Base-by-base conservation (phyloP, 2,888 invertebrate species). In the Nomada ruficornis region DNA sequence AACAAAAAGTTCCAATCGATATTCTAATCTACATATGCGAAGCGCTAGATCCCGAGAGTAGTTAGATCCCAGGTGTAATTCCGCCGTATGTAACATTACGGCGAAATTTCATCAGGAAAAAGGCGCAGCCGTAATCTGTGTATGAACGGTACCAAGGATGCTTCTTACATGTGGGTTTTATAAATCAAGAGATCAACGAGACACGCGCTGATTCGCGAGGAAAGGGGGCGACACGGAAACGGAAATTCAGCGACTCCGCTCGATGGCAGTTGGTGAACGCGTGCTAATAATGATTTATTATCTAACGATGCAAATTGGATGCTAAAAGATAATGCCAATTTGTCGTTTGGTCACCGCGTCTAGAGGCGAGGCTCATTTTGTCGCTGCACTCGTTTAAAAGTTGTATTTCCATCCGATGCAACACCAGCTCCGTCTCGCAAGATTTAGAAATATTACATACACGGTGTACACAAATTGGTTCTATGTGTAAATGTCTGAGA, bases 31-130 rank as follows among this genome's bases (percentile, higher is more conserved):
- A 7, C 36, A 36, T 36, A 29, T 26, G 55, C 29, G 65, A 73
- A 2, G 47, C 47, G 0, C 47, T 47, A 11, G 47, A 47, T 47
- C 11, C 13, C 3, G 1, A 47, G 15, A 11, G 11, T 47, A 13
- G 15, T 47, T 11, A 20, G 23, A 20, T 57, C 26, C 9, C n/a
- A 2, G 23, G 2, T 1, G 15, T 15, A 47, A 70, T 50, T 50
- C 0, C 50, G 15, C 26, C 10, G 10, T 26, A 18, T 42, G 81
- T 44, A 76, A 82, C 55, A 4, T 29, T 29, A 52, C 26, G 5
- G 18, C 20, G 2, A 26, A 70, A 50, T 82, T 82, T 80, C 73
- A 2, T 69, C 86, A 65, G 60, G 59, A 20, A 69, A 26, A n/a
- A 26, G 10, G 15, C 13, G 7, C 26, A 55, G 64, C 23, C 26